These are phyloP conservation scores for Strigamia crassipes DNA, from an alignment of 2,888 invertebrate species.

Conservation along the genomic window DNA sequence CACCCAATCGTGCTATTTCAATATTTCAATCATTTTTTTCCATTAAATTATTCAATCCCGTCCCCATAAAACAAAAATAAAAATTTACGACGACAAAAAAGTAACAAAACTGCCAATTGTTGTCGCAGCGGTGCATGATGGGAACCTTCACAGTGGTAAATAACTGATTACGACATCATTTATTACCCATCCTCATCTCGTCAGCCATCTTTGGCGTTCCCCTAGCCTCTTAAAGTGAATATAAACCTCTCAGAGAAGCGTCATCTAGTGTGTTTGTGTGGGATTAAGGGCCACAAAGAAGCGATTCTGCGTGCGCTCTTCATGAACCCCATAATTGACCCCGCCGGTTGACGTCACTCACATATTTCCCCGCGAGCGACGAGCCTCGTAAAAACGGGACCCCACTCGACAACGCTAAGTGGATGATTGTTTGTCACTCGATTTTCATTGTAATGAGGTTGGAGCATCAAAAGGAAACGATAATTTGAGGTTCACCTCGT, in stretches of 20 bases:
- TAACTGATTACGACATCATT: slow-evolving; percentile 30
- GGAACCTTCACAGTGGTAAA: slow-evolving; percentile 13
- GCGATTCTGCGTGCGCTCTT: slow-evolving; percentile 23
- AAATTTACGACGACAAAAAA: background rate
- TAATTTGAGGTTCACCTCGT: slow-evolving; percentile 26
- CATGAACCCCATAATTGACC: slow-evolving; percentile 30
- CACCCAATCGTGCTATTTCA: too few relatives aligned
- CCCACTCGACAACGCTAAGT: slow-evolving; percentile 27
- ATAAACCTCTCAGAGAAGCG: slow-evolving; percentile 22
- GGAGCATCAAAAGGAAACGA: background rate
- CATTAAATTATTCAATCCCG: background rate
- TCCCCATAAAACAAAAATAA: background rate
- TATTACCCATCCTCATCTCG: slow-evolving; percentile 30
- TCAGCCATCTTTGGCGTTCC: slow-evolving; percentile 27
- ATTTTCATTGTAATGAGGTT: slow-evolving; percentile 4
- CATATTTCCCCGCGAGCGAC: slow-evolving; percentile 26
- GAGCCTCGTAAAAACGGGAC: background rate
- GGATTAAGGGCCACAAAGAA: slow-evolving; percentile 30
- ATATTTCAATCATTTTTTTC: too few relatives aligned
- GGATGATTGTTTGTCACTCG: slow-evolving; percentile 27
- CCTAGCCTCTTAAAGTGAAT: slow-evolving; percentile 26
- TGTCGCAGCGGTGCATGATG: background rate
- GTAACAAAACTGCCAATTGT: slow-evolving; percentile 11
- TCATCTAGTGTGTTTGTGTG: slow-evolving; percentile 30
- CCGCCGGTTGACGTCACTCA: slow-evolving; percentile 25